Conservation (phyloP, 2,888 invertebrate genomes). For the Tachina lurida region DNA sequence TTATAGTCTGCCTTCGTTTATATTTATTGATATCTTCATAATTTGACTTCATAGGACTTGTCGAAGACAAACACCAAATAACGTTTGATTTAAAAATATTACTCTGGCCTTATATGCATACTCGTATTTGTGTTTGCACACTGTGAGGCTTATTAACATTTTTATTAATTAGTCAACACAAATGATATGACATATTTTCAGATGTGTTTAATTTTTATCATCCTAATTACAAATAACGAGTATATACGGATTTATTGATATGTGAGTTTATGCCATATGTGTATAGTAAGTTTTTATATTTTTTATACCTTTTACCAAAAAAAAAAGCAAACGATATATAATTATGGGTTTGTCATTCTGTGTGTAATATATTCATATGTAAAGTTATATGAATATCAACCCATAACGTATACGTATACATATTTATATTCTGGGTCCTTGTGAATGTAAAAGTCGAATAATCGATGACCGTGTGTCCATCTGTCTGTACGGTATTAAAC, state of each 20-base stretch:
- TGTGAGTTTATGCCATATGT: background rate
- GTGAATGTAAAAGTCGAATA: too few relatives aligned
- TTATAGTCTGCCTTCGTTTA: background rate
- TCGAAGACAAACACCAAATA: constrained; percentile 29
- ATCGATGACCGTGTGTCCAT: too few relatives aligned
- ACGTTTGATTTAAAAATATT: constrained; percentile 60
- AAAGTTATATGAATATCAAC: too few relatives aligned
- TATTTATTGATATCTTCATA: background rate
- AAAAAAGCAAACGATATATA: too few relatives aligned
- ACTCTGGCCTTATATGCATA: background rate
- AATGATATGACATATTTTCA: constrained; percentile 62
- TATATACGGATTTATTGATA: background rate
- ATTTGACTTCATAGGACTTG: background rate
- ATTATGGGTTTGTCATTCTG: too few relatives aligned
- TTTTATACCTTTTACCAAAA: too few relatives aligned
- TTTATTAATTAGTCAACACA: constrained; percentile 70
- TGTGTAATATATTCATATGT: too few relatives aligned
- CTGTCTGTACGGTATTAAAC: too few relatives aligned
- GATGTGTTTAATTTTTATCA: constrained; percentile 37
- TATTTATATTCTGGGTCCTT: too few relatives aligned
- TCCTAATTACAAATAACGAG: background rate
- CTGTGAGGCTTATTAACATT: constrained; percentile 30
- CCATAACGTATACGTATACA: too few relatives aligned
- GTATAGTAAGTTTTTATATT: too few relatives aligned
- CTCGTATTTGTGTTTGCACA: background rate